Base-by-base conservation (phyloP, 2,888 invertebrate genomes). In the Antheraea yamamai region DNA sequence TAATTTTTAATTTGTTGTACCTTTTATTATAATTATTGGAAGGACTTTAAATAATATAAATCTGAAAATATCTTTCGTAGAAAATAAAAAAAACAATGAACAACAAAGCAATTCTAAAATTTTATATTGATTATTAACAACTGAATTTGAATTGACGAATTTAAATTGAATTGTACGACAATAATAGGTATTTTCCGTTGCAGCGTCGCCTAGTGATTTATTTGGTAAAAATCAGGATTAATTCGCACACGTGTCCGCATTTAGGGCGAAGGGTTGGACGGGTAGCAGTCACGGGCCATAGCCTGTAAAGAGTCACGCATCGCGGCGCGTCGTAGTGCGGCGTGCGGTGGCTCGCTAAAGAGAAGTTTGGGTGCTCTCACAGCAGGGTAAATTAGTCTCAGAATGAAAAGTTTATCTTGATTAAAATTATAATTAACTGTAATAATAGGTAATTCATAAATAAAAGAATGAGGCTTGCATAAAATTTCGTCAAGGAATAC, bases 221-320 rank as follows among this genome's bases (percentile, higher is more conserved):
- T 91, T 84, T 87, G 86, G 85, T 80, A 93, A 92, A 92, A 93
- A 91, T 91, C 86, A 83, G 85, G 89, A 91, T 92, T 92, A 93
- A 95, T 92, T 90, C 91, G 87, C 89, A 88, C 93, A 93, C 94
- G 93, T 94, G 94, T 92, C 89, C 87, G 84, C 90, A 89, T 93
- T 94, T 94, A 93, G 91, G 87, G 87, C 82, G 87, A 91, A 93
- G 89, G 92, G 93, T 90, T 91, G 89, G 89, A 82, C 79, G 84
- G 82, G 81, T 78, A 82, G 86, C 83, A 90, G 93, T 93, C 91
- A 93, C 91, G 93, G 93, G 80, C 88, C 90, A 92, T 93, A 92
- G 92, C 81, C 87, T 90, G 92, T 93, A 92, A 91, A 92, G 87
- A 91, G 94, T 93, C 93, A 94, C 92, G 94, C 91, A 87, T 87